phyloP scores from a whole-genome alignment of 2,797 vertebrate genomes.

The Philypnodon macrostomus region DNA sequence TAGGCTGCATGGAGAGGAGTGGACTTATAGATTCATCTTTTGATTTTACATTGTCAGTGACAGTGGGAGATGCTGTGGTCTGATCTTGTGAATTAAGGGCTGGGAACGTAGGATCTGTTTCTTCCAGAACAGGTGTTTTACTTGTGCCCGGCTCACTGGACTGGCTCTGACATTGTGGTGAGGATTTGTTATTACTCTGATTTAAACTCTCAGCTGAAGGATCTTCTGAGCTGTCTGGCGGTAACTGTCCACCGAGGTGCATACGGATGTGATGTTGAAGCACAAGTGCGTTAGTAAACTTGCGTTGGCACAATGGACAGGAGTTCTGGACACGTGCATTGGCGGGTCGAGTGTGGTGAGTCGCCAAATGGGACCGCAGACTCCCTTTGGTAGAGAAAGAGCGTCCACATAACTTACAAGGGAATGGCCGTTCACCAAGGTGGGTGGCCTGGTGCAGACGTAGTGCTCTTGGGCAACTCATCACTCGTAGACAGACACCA shows the following conservation, averaged over 20 bases:
- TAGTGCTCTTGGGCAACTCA: constrained; percentile 88
- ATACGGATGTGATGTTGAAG: constrained; percentile 92
- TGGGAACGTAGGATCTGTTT: constrained; percentile 27
- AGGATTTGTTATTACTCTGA: constrained; percentile 53
- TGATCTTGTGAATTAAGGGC: constrained; percentile 45
- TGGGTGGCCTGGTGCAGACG: constrained; percentile 89
- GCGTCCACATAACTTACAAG: constrained; percentile 88
- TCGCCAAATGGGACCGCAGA: constrained; percentile 85
- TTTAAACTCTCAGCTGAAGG: constrained; percentile 55
- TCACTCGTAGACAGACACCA: constrained; percentile 84
- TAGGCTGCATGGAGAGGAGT: constrained; percentile 68
- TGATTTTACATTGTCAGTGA: constrained; percentile 35
- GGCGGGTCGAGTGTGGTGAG: constrained; percentile 83
- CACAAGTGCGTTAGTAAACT: constrained; percentile 90
- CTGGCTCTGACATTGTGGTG: constrained; percentile 54
- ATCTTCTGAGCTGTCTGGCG: constrained; percentile 67
- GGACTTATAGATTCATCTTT: constrained; percentile 67
- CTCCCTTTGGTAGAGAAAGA: constrained; percentile 92
- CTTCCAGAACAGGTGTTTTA: constrained; percentile 33
- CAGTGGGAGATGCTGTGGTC: constrained; percentile 22
- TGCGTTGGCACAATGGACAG: constrained; percentile 89
- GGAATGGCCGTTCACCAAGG: constrained; percentile 88
- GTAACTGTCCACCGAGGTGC: constrained; percentile 90
- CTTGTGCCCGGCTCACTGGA: constrained; percentile 41
- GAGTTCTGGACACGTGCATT: constrained; percentile 86